phyloP scores from a whole-genome alignment of 2,888 invertebrate genomes.

The Aelia acuminata region DNA sequence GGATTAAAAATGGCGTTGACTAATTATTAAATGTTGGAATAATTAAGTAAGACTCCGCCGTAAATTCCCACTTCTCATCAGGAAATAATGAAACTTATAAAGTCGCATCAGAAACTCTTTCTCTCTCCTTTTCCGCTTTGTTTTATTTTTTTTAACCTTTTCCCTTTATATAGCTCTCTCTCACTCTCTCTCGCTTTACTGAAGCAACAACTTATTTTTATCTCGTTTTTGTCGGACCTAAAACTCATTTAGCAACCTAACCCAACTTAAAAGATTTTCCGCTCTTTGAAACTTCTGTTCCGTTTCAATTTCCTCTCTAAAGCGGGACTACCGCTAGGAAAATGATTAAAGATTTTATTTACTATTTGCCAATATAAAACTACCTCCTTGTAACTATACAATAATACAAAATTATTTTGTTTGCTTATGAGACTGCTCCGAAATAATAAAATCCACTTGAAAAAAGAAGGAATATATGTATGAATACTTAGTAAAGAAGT shows the following conservation, averaged over 20 bases:
- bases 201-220: constrained; percentile 35
- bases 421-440: neutral
- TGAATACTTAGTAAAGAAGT: no score
- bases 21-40: constrained; percentile 32
- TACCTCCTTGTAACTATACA: neutral
- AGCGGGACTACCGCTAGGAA: neutral
- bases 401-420: neutral
- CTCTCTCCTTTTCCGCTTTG: neutral
- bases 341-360: neutral
- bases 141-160: neutral
- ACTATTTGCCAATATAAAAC: neutral
- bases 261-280: constrained; percentile 31
- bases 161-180: no score
- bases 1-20: neutral
- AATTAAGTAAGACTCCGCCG: neutral
- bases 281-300: constrained; percentile 5
- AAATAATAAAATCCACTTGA: neutral
- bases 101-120: constrained; percentile 19
- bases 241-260: constrained; percentile 34
- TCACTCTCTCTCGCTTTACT: neutral
- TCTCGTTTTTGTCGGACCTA: neutral
- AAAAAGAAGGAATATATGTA: no score
- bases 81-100: constrained; percentile 23
- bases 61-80: constrained; percentile 8
- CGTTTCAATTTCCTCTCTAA: neutral